A percentile compares a stretch with the other conserved stretches of the same genome.
Conservation (phyloP, 1,140 invertebrate species). For the Brachystomella parvula region DNA sequence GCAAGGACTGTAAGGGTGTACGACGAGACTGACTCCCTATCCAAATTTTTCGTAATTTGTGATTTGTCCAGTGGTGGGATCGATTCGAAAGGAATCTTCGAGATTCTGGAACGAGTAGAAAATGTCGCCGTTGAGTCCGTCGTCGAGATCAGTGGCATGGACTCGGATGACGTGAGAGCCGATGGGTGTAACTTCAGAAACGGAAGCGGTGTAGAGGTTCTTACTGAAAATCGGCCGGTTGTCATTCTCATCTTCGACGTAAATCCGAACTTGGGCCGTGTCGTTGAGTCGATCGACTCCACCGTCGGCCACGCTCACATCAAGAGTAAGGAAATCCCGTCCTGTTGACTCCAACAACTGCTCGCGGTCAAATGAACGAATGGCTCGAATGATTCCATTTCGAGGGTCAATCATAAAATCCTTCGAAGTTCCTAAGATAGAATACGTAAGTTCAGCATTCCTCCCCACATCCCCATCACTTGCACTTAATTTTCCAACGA, state of each 20-base stretch:
- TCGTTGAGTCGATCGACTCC: constrained; percentile 65
- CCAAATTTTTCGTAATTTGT: constrained; percentile 63
- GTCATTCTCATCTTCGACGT: constrained; percentile 85
- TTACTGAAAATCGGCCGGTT: constrained; percentile 77
- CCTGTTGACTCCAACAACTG: constrained; percentile 64
- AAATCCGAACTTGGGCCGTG: constrained; percentile 79
- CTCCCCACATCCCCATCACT: constrained; percentile 81
- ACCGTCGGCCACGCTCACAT: constrained; percentile 80
- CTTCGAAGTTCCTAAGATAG: constrained; percentile 57
- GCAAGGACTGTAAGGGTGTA: constrained; percentile 75
- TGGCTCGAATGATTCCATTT: constrained; percentile 84
- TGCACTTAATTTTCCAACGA: constrained; percentile 80
- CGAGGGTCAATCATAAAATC: constrained; percentile 81
- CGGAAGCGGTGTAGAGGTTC: constrained; percentile 70
- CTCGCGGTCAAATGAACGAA: constrained; percentile 78
- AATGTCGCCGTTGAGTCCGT: constrained; percentile 82
- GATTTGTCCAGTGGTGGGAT: constrained; percentile 79
- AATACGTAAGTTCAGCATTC: constrained; percentile 85
- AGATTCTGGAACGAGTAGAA: constrained; percentile 78
- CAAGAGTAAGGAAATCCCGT: constrained; percentile 66
- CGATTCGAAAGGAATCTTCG: constrained; percentile 69
- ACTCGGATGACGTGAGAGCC: constrained; percentile 74
- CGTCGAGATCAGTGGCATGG: constrained; percentile 77
- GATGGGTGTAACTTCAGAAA: constrained; percentile 69
- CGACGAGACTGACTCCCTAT: constrained; percentile 70